A percentile compares a stretch with the other conserved stretches of the same genome.
phyloP scores from a whole-genome alignment of 2,888 invertebrate species.

The Stenolophus ochropezus region DNA sequence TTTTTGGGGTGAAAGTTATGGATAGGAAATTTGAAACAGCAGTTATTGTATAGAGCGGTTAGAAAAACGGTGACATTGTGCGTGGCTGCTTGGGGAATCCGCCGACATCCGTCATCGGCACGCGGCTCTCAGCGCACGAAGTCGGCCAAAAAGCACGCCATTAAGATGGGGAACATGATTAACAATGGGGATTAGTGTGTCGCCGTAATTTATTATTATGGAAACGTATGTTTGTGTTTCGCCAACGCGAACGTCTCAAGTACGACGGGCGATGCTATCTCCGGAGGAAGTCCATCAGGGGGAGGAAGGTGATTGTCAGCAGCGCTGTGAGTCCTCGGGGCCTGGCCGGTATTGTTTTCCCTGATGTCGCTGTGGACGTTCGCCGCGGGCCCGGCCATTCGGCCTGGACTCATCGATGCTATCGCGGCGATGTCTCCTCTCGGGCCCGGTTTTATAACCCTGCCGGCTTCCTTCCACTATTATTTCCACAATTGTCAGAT shows the following conservation, averaged over 20 bases:
- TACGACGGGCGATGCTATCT: neutral
- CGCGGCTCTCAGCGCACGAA: slow-evolving; percentile 46
- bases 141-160: slow-evolving; percentile 63
- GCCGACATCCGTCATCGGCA: slow-evolving; percentile 66
- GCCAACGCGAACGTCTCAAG: too few relatives aligned
- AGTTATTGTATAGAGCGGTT: neutral
- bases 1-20: neutral
- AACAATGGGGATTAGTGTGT: slow-evolving; percentile 67
- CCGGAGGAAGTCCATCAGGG: slow-evolving; percentile 71
- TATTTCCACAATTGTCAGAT: slow-evolving; percentile 70
- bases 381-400: slow-evolving; percentile 66
- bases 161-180: slow-evolving; percentile 66
- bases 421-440: slow-evolving; percentile 67
- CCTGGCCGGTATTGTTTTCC: slow-evolving; percentile 70
- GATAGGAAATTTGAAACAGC: neutral
- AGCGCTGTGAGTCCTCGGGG: slow-evolving; percentile 62
- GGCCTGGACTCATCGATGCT: slow-evolving; percentile 70
- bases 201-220: slow-evolving; percentile 66
- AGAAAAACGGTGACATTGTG: slow-evolving; percentile 34
- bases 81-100: slow-evolving; percentile 1
- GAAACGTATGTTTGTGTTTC: slow-evolving; percentile 65
- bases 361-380: slow-evolving; percentile 68
- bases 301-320: slow-evolving; percentile 71
- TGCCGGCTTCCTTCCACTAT: slow-evolving; percentile 68
- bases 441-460: slow-evolving; percentile 69